Evolutionary conservation across 2,888 invertebrate genomes (phyloP), one percentile per base, ranked within the genome.

Genomic region (Catocala nupta): DNA sequence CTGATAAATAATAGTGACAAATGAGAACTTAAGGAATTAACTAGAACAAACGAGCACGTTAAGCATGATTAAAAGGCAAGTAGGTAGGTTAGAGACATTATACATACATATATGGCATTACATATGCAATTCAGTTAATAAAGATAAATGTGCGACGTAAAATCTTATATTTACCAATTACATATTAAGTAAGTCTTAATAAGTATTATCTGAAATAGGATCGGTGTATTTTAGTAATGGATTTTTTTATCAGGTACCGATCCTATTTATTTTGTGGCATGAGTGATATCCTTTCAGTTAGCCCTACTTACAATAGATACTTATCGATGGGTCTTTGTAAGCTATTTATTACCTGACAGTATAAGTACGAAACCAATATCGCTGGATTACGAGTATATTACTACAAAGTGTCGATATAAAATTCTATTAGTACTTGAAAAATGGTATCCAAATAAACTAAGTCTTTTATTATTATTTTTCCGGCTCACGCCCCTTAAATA

Each of bases 401-500:
- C 42, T 48, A 48, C 59, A 33, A 52, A 54, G n/a, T 50, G 52
- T 47, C n/a, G 36, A 34, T 10, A 48, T 10, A 64, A 50, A 56
- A 49, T 48, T 64, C 49, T 16, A 55, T 61, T 64, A 55, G 39
- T 48, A 72, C 5, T 62, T 66, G 64, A 74, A 65, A 72, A 78
- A 73, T 78, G 71, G 59, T 62, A 34, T 56, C 60, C 59, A 56
- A 75, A 73, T 71, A 60, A 56, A 65, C 55, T 1, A 11, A 58
- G 53, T 47, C 73, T 77, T 66, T 63, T 73, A 71, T 66, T 75
- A 75, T 72, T 81, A 80, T 71, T 77, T 73, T 68, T 68, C 66
- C 54, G 64, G 61, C 60, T 59, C 59, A 73, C 79, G 82, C 82
- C 80, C 78, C 68, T 73, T 72, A 75, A 79, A 81, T 82, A 77